Percentiles rank a stretch among this genome's conserved stretches.
These are phyloP conservation scores for Agrypnus murinus DNA, from an alignment of 2,888 invertebrate species.

Conservation along the genomic window DNA sequence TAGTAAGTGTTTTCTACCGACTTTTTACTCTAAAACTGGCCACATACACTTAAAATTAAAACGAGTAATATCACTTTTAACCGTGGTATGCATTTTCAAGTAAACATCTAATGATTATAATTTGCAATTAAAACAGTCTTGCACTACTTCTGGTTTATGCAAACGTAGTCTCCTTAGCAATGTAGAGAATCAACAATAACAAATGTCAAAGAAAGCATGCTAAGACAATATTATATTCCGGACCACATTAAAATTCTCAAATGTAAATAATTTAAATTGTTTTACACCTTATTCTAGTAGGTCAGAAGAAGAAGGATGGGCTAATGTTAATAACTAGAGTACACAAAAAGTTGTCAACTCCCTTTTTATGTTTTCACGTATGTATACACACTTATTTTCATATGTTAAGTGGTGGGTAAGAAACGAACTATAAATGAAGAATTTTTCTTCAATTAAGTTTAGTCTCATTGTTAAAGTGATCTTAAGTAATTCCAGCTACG, in stretches of 20 bases:
- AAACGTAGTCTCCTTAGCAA: conserved; percentile 12
- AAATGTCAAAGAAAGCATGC: conserved; percentile 27
- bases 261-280: conserved; percentile 54
- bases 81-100: not conserved
- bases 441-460: conserved; percentile 31
- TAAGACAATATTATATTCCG: conserved; percentile 52
- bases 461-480: conserved; percentile 18
- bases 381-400: too few species aligned
- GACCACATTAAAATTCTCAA: conserved; percentile 53
- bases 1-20: too few species aligned
- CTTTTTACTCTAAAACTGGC: too few species aligned
- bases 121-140: not conserved
- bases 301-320: conserved; percentile 60
- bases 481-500: not conserved
- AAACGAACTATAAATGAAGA: conserved; percentile 46
- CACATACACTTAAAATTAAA: too few species aligned
- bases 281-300: conserved; percentile 60
- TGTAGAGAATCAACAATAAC: conserved; percentile 26
- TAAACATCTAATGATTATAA: not conserved
- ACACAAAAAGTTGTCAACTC: conserved; percentile 44
- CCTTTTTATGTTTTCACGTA: conserved; percentile 38
- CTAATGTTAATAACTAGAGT: conserved; percentile 53
- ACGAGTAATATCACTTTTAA: not conserved
- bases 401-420: conserved; percentile 37
- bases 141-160: not conserved